Evolutionary conservation across 2,888 invertebrate genomes (phyloP).

Genomic region (Spisula solida): DNA sequence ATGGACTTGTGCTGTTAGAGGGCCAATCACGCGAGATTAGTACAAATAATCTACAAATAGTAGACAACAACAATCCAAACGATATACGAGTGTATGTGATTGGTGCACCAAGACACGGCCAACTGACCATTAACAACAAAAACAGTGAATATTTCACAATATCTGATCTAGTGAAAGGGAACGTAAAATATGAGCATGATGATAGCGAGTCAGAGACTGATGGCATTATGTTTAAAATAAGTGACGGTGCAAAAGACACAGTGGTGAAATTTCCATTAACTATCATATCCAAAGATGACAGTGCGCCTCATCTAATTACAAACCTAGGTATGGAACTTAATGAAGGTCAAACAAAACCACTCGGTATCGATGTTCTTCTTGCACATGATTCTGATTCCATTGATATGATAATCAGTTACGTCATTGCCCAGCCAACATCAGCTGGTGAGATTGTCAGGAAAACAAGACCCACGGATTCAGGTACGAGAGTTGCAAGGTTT

Average conservation of each 20-base stretch:
- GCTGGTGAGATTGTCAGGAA: constrained; percentile 85
- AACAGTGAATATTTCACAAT: constrained; percentile 83
- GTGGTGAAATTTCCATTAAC: constrained; percentile 85
- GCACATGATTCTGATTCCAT: constrained; percentile 86
- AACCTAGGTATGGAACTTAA: constrained; percentile 85
- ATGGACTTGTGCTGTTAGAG: constrained; percentile 85
- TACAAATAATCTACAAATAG: constrained; percentile 82
- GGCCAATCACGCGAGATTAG: constrained; percentile 85
- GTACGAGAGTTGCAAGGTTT: constrained; percentile 83
- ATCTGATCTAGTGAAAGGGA: constrained; percentile 80
- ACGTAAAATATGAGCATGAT: constrained; percentile 85
- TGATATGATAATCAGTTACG: constrained; percentile 84
- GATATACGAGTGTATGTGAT: constrained; percentile 84
- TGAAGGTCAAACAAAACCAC: constrained; percentile 84
- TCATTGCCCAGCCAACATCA: constrained; percentile 82
- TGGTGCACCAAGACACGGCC: constrained; percentile 85
- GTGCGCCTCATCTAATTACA: constrained; percentile 84
- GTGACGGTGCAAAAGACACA: constrained; percentile 84
- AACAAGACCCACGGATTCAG: constrained; percentile 80
- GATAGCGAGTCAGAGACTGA: constrained; percentile 85
- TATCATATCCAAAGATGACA: constrained; percentile 87
- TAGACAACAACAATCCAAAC: constrained; percentile 86
- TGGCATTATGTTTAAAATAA: constrained; percentile 84
- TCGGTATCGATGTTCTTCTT: constrained; percentile 80
- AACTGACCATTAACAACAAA: constrained; percentile 81